Percentiles rank a stretch among this genome's conserved stretches.
Evolutionary conservation across 2,888 invertebrate genomes (phyloP).

Genomic region (Drosophila tanythrix): DNA sequence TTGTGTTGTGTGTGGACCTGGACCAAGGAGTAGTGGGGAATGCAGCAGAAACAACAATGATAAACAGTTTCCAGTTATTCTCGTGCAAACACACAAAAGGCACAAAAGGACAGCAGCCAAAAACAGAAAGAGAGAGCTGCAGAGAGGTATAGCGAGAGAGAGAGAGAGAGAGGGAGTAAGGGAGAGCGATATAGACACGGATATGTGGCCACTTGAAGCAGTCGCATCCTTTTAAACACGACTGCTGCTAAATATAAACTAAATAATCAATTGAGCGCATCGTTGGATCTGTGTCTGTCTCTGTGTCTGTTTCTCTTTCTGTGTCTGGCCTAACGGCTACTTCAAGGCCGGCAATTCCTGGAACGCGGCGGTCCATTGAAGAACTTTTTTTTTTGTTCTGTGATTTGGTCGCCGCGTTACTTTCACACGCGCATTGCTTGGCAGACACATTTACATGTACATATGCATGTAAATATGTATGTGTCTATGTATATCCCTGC

Average conservation of each 20-base stretch:
- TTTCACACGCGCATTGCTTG: conserved; percentile 69
- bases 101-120: conserved; percentile 59
- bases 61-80: conserved; percentile 77
- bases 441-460: conserved; percentile 30
- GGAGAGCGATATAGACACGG: conserved; percentile 26
- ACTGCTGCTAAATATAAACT: conserved; percentile 78
- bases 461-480: not conserved
- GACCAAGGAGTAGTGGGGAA: conserved; percentile 38
- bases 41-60: conserved; percentile 74
- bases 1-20: conserved; percentile 10
- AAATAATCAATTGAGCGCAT: conserved; percentile 79
- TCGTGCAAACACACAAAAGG: conserved; percentile 58
- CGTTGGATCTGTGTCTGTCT: conserved; percentile 28
- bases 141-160: conserved; percentile 6
- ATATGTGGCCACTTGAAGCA: conserved; percentile 67
- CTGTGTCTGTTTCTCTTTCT: not conserved
- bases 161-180: conserved; percentile 4
- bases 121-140: conserved; percentile 3
- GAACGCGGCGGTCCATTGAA: conserved; percentile 66
- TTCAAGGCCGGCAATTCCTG: conserved; percentile 75
- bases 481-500: not conserved
- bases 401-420: conserved; percentile 60
- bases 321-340: conserved; percentile 69
- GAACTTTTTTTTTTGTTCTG: conserved; percentile 38
- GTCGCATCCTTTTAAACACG: conserved; percentile 70